A percentile compares a stretch with the other conserved stretches of the same genome.
Conservation (phyloP, 2,797 vertebrate genomes). For the Aplochiton taeniatus region DNA sequence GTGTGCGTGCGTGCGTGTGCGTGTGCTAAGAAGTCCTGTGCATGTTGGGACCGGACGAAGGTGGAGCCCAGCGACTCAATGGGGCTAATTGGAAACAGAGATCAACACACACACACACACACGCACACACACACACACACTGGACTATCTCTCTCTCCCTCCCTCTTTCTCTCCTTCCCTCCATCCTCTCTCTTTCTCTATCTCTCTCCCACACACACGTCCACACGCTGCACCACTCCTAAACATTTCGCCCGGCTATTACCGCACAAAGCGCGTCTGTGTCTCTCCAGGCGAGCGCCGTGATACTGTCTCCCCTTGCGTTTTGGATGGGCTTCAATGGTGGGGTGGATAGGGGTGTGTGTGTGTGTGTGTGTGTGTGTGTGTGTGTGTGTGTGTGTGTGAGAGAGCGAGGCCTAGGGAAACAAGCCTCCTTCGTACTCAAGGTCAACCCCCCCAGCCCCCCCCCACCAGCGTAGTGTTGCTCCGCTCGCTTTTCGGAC, state of each 20-base stretch:
- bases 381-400: background rate
- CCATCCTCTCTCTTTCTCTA: background rate
- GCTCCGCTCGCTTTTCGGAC: no score
- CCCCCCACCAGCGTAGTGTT: no score
- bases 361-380: constrained; percentile 10
- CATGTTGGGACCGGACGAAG: constrained; percentile 57
- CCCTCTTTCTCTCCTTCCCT: background rate
- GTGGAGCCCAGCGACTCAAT: constrained; percentile 65
- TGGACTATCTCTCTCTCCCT: background rate
- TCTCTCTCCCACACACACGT: constrained; percentile 10
- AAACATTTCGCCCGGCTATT: constrained; percentile 23
- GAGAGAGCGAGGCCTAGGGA: no score
- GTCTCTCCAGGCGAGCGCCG: constrained; percentile 48
- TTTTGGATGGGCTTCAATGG: constrained; percentile 28
- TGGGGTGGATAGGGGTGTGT: no score
- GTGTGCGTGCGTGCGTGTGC: constrained; percentile 27
- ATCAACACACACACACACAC: constrained; percentile 27
- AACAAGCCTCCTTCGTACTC: no score
- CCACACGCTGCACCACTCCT: constrained; percentile 4
- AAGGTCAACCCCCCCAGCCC: no score
- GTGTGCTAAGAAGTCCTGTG: constrained; percentile 55
- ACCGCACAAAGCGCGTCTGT: constrained; percentile 58
- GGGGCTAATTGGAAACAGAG: constrained; percentile 69
- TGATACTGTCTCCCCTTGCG: constrained; percentile 31
- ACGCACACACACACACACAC: constrained; percentile 16